Percentiles rank a stretch among this genome's conserved stretches.
Conservation (phyloP, 2,113 vertebrate genomes). For the Mirza zaza region DNA sequence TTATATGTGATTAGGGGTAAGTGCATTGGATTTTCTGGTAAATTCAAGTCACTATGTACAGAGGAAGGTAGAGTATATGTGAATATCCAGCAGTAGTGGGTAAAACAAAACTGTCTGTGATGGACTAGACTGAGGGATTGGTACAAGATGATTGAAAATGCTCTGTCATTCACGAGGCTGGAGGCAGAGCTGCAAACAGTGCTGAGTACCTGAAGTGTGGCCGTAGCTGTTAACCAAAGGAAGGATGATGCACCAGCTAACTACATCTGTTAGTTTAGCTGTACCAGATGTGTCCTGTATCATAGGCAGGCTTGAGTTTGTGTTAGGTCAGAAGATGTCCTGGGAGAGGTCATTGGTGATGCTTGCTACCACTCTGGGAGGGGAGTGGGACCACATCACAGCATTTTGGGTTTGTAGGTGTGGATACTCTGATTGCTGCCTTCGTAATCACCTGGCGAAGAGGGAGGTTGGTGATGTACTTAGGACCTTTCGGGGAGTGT, state of each 20-base stretch:
- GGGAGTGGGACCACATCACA: neutral
- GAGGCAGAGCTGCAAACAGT: neutral
- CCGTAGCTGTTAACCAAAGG: conserved; percentile 1
- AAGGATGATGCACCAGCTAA: neutral
- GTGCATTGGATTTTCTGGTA: neutral
- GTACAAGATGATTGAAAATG: neutral
- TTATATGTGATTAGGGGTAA: neutral
- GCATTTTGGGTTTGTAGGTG: conserved; percentile 1
- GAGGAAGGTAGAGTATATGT: neutral
- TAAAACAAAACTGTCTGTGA: neutral
- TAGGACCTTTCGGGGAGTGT: neutral
- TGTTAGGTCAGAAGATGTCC: neutral
- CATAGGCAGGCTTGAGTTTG: neutral
- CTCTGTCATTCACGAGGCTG: neutral
- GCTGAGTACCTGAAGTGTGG: neutral
- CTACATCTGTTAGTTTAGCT: neutral
- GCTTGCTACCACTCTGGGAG: neutral
- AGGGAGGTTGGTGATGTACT: neutral
- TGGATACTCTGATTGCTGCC: neutral
- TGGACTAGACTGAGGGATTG: neutral
- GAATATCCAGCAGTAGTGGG: neutral
- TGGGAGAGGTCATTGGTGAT: neutral
- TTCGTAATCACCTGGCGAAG: neutral
- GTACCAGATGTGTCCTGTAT: neutral
- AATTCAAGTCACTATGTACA: neutral